These are phyloP conservation scores for Pachyramphus minor DNA, from an alignment of 2,113 vertebrate genomes.

Conservation along the genomic window DNA sequence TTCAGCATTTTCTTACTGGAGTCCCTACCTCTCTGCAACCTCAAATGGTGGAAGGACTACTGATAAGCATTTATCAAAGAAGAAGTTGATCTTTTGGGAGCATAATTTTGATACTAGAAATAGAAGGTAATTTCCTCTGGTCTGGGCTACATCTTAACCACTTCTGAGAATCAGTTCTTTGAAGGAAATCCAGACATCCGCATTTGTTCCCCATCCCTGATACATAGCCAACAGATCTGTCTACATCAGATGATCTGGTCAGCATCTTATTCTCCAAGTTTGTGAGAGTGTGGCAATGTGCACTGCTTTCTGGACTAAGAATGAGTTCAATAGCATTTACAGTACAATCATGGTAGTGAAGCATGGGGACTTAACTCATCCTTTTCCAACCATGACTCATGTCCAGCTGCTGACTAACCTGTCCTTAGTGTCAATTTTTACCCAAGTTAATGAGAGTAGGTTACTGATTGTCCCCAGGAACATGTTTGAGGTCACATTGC, in stretches of 20 bases:
- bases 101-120: neutral
- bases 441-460: neutral
- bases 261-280: neutral
- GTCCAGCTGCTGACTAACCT: neutral
- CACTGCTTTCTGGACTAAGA: neutral
- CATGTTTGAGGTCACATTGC: neutral
- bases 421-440: neutral
- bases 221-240: neutral
- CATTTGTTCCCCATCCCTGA: neutral
- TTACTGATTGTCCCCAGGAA: neutral
- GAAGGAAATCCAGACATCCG: neutral
- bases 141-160: neutral
- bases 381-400: neutral
- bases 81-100: neutral
- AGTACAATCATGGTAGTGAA: neutral
- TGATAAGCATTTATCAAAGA: neutral
- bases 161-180: neutral
- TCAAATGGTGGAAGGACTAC: neutral
- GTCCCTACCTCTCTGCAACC: neutral
- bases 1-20: neutral
- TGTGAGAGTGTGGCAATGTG: neutral
- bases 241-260: fast-evolving
- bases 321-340: neutral
- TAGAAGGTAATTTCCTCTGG: neutral
- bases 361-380: neutral